Evolutionary conservation across 2,888 invertebrate genomes (phyloP), one percentile per base, ranked within the genome.

Genomic region (Tetrapedia diversipes): DNA sequence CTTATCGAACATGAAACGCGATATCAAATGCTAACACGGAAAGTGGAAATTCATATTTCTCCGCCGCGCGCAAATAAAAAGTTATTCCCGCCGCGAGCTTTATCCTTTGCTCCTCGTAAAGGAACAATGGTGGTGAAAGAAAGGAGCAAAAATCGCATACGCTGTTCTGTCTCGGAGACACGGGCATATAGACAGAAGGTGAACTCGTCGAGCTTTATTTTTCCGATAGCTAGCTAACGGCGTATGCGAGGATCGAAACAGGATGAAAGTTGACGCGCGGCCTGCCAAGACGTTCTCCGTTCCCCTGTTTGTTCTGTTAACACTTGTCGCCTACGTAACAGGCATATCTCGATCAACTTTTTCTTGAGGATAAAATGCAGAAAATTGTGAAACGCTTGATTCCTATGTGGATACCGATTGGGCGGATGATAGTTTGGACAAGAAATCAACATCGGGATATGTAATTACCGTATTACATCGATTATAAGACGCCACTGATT

Each of bases 1-100:
- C 29, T 29, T 29, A 67, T 32, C 27, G 57, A 39, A 32, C n/a
- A 34, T 41, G 24, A 22, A 8, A 32, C n/a, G 27, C 27, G 22
- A 45, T 60, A 59, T 59, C 70, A 59, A 61, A 54, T 49, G 68
- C 29, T 45, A 45, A 64, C 56, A 24, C 53, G 43, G 53, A 54
- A 49, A 64, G 57, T 54, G 49, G 66, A 43, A 75, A 75, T 75
- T 75, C 74, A 75, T 70, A 65, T 75, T 63, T 60, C 59, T 59
- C n/a, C 32, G 53, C n/a, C 32, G 53, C 19, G 47, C 11, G 34
- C 45, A 61, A 75, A 60, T 75, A 75, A 75, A 75, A 70, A 60
- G 64, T 65, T 53, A 32, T 59, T 57, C 43, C 32, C 39, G 64
- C 59, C 69, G 49, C 49, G 43, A 64, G 74, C 57, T 47, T 59